A percentile compares a stretch with the other conserved stretches of the same genome.
phyloP scores from a whole-genome alignment of 2,113 vertebrate genomes.

The Salminus brasiliensis region DNA sequence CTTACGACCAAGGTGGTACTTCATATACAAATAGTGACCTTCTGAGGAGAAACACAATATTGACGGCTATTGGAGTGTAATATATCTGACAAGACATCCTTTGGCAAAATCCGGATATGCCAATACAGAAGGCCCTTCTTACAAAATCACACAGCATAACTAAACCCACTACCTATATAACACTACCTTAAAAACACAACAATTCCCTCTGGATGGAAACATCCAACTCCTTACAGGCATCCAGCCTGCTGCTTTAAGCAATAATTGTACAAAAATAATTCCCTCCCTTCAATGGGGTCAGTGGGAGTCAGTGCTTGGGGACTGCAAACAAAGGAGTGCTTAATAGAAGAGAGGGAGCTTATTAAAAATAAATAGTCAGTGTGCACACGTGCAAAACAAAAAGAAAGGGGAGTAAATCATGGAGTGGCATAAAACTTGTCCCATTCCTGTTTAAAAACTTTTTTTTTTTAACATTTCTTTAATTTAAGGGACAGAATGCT shows the following conservation, averaged over 20 bases:
- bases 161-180: not conserved
- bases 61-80: slow-evolving; percentile 15
- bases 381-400: not conserved
- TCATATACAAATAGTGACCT: not conserved
- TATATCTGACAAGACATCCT: slow-evolving; percentile 27
- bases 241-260: not conserved
- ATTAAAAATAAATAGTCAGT: slow-evolving; percentile 6
- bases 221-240: no score
- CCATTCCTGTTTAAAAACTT: not conserved
- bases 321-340: slow-evolving; percentile 3
- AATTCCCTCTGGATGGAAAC: slow-evolving; percentile 28
- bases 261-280: slow-evolving; percentile 19
- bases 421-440: slow-evolving; percentile 11
- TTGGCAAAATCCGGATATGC: slow-evolving; percentile 54
- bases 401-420: not conserved
- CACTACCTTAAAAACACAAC: not conserved
- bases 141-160: slow-evolving; percentile 49
- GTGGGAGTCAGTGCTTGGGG: not conserved
- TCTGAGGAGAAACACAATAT: not conserved
- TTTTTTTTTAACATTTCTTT: not conserved
- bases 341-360: not conserved
- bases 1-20: not conserved
- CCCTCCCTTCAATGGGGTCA: not conserved
- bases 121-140: slow-evolving; percentile 39
- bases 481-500: not conserved